These are phyloP conservation scores for Amia ocellicauda DNA, from an alignment of 2,113 vertebrate species.

Conservation along the genomic window DNA sequence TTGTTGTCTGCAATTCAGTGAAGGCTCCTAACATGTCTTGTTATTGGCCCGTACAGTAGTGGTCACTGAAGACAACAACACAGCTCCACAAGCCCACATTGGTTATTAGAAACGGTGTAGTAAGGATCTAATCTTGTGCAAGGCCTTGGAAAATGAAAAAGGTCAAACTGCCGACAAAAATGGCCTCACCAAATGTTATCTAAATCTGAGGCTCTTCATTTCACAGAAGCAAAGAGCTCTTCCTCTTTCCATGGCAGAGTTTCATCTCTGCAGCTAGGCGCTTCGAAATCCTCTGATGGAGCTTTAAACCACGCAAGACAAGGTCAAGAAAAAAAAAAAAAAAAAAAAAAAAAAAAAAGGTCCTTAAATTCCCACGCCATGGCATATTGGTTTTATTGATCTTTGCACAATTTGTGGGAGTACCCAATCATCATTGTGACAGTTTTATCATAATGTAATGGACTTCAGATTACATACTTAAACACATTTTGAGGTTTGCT, in stretches of 20 bases:
- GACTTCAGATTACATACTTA: conserved; percentile 57
- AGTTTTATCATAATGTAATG: conserved; percentile 68
- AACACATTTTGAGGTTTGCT: background rate
- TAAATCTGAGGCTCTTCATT: conserved; percentile 65
- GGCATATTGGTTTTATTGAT: conserved; percentile 63
- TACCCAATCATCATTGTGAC: conserved; percentile 63
- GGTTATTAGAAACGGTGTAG: conserved; percentile 64
- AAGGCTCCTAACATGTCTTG: too few relatives aligned
- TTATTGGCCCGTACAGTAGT: conserved; percentile 48
- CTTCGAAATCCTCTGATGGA: background rate
- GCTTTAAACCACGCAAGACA: conserved; percentile 33
- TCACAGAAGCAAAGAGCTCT: conserved; percentile 37
- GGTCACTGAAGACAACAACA: conserved; percentile 66
- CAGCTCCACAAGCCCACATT: conserved; percentile 60
- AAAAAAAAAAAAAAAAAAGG: conserved; percentile 38
- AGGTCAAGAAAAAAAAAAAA: conserved; percentile 33
- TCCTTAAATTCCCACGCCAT: conserved; percentile 56
- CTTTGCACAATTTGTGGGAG: conserved; percentile 50
- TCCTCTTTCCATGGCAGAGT: background rate
- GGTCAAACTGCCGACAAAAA: conserved; percentile 68
- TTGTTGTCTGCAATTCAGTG: too few relatives aligned
- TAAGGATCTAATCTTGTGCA: conserved; percentile 64
- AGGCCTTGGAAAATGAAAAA: conserved; percentile 72
- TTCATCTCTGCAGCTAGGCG: background rate
- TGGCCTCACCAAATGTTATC: conserved; percentile 62